phyloP scores from a whole-genome alignment of 2,797 vertebrate genomes.

The Protonibea diacanthus region DNA sequence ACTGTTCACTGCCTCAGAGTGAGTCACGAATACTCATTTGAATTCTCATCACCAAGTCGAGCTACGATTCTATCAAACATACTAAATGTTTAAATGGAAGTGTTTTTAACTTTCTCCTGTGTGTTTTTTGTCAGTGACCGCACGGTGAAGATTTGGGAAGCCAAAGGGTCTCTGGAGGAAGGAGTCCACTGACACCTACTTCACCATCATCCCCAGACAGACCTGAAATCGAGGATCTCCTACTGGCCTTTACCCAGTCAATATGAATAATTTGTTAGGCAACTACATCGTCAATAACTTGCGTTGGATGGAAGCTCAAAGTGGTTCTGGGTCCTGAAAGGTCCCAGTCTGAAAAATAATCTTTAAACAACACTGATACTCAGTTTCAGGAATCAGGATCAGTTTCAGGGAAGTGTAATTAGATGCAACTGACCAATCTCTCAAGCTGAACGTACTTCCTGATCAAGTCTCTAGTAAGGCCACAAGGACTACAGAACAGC shows the following conservation, averaged over 20 bases:
- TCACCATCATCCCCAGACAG: neutral
- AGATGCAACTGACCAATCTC: constrained; percentile 2
- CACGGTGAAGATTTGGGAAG: constrained; percentile 97
- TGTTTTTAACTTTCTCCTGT: neutral
- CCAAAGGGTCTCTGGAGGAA: constrained; percentile 88
- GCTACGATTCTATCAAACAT: neutral
- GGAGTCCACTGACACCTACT: constrained; percentile 70
- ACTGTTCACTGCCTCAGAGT: constrained; percentile 97
- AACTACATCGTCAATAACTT: neutral
- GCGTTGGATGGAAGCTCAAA: constrained; percentile 8
- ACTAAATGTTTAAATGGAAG: neutral
- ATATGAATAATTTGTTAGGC: neutral
- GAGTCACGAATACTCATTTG: constrained; percentile 73
- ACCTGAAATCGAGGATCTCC: neutral
- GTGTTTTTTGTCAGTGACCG: constrained; percentile 87
- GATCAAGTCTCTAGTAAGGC: neutral
- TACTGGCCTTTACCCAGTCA: constrained; percentile 21
- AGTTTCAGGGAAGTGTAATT: constrained; percentile 37
- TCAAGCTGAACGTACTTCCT: neutral
- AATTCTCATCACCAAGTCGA: neutral
- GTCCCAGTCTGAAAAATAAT: neutral
- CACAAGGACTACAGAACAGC: neutral
- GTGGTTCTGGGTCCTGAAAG: neutral
- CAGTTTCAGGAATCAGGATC: constrained; percentile 6
- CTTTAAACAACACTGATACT: constrained; percentile 3